Evolutionary conservation across 1,140 invertebrate genomes (phyloP), one percentile per base, ranked within the genome.

Genomic region (Maniola jurtina): DNA sequence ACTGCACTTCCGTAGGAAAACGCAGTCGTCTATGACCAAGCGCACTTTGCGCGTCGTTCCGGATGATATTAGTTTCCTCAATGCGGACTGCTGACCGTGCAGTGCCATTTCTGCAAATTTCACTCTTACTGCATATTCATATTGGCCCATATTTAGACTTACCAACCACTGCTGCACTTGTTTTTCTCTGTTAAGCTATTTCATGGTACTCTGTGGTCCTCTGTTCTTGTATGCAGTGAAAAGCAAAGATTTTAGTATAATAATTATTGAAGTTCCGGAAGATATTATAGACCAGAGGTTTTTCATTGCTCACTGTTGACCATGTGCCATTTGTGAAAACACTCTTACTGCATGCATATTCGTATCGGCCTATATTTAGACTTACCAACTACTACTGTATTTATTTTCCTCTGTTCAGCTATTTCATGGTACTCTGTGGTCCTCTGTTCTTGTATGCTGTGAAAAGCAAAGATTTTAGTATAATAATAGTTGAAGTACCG

Each of bases 201-300:
- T 25, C 25, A 25, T 25, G 25, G 25, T 25, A 25, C 25, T 25
- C 25, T 25, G 25, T 25, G 25, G 25, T 25, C 25, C 25, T 25
- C 4, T 25, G 25, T 25, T 25, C 25, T 25, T 25, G 1, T 25
- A 25, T 25, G 25, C 25, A 25, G 25, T 25, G n/a, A n/a, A n/a
- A n/a, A n/a, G n/a, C n/a, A n/a, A n/a, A n/a, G n/a, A n/a, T n/a
- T n/a, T n/a, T n/a, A n/a, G n/a, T n/a, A n/a, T n/a, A n/a, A n/a
- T n/a, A n/a, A n/a, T n/a, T n/a, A n/a, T n/a, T n/a, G n/a, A n/a
- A n/a, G 61, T 73, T 73, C 64, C 71, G 62, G 33, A 61, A 59
- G 16, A 64, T 64, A 57, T 70, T 73, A n/a, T n/a, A n/a, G n/a
- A n/a, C n/a, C n/a, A n/a, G n/a, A 62, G 66, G 70, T 73, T 73